phyloP scores from a whole-genome alignment of 2,797 vertebrate genomes.

The Phataginus tetradactyla region DNA sequence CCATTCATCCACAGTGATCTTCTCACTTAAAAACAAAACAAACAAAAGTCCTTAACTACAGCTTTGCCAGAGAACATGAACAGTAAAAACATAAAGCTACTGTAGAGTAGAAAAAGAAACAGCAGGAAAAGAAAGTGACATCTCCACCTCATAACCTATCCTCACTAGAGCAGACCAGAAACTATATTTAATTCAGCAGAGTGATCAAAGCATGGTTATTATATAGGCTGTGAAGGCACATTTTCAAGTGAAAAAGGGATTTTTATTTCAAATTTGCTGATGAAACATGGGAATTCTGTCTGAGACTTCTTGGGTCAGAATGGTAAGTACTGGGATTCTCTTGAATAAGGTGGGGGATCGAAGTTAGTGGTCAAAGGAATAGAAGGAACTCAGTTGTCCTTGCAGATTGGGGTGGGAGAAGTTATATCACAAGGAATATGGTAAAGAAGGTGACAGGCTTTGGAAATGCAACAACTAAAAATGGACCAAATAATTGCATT shows the following conservation, averaged over 20 bases:
- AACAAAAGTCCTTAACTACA: not conserved
- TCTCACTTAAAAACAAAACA: not conserved
- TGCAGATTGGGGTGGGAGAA: not conserved
- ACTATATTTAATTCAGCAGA: not conserved
- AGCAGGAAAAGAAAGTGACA: not conserved
- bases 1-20: not conserved
- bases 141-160: not conserved
- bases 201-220: not conserved
- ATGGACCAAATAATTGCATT: not conserved
- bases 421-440: not conserved
- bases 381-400: not conserved
- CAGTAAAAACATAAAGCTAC: not conserved
- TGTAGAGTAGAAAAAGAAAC: not conserved
- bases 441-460: not conserved
- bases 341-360: not conserved
- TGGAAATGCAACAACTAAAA: not conserved
- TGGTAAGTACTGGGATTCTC: not conserved
- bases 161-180: not conserved
- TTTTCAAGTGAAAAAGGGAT: not conserved
- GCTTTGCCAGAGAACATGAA: not conserved
- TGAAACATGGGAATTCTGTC: not conserved
- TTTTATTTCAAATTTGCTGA: not conserved
- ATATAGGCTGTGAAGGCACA: rapidly evolving
- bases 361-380: not conserved
- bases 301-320: not conserved